Base-by-base conservation (phyloP, 2,888 invertebrate genomes). In the Pollenia amentaria region DNA sequence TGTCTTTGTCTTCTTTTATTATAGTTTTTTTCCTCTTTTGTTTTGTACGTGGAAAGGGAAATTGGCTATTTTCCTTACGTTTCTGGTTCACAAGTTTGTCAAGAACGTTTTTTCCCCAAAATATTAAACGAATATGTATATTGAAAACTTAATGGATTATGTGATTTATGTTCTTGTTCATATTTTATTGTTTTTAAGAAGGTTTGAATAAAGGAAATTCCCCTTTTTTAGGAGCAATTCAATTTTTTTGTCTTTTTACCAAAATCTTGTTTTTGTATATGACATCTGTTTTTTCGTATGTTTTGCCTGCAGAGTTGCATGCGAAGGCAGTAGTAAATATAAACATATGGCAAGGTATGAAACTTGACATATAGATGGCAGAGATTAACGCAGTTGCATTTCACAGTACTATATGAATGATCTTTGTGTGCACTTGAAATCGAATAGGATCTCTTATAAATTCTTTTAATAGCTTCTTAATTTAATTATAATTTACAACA, bases 221-320 rank as follows among this genome's bases (percentile, higher is more conserved):
- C 75, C 78, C 73, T 73, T 82, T 67, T 84, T 73, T 48, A 60
- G 78, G 78, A 78, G 67, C 67, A 82, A 78, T 73, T 82, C 75
- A 82, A 62, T 70, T 75, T 75, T 75, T 64, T 46, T 14, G 44
- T 21, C 72, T 64, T 72, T n/a, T 8, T 16, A 73, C 53, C 11
- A 53, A 4, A 69, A 62, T 55, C 69, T 2, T 75, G 57, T 76
- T 80, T 70, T 84, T 83, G 18, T 29, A 40, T 42, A 70, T 60
- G 18, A 72, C 83, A 84, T 65, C 64, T 84, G 77, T 72, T 51
- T 57, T 57, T 72, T 29, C 55, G 55, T 7, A 70, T 9, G 38
- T 16, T n/a, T 78, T 51, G 10, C 9, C 6, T 2, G 3, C 77
- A 78, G 40, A 51, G 83, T 78, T 78, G 51, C 12, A 16, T 7